Evolutionary conservation across 2,797 vertebrate genomes (phyloP), one percentile per base, ranked within the genome.

Genomic region (Bucorvus abyssinicus): DNA sequence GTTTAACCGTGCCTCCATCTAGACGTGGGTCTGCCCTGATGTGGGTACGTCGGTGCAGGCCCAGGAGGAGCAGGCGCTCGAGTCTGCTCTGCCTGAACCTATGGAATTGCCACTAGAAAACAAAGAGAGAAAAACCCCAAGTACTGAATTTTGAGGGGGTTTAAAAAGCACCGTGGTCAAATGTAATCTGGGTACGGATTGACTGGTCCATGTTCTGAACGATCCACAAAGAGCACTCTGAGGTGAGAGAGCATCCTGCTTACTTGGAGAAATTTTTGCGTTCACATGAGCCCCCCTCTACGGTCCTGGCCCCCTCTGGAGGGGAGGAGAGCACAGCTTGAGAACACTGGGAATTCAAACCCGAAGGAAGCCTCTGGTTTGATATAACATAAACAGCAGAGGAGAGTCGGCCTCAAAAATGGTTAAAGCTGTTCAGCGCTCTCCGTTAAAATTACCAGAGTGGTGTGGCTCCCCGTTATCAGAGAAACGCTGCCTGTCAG

Each of bases 151-250:
- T 7, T 52, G 49, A 45, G 53, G 40, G 19, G 24, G 74, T 71
- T 87, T 85, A 49, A 3, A 70, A 88, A 68, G 63, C 27, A 21
- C 30, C 36, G 68, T 19, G 20, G 24, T 67, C 57, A 53, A 52
- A 45, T 5, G 5, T 10, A 40, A 32, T 34, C 21, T 36, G 36
- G 73, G 29, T 38, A 24, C 2, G 2, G 40, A 34, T 10, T 26
- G 34, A 73, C 7, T 38, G 14, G 44, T n/a, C 23, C 12, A 1
- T 47, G 20, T 30, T 75, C 65, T 38, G 67, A 52, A 34, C 12
- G 26, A 45, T 16, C 22, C 26, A 0, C 18, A n/a, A 40, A 18
- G 69, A 65, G 3, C 15, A 3, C 12, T 34, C 7, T 15, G 56
- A 69, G 63, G 30, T 10, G 27, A 45, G 52, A 26, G 1, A 36